A percentile compares a stretch with the other conserved stretches of the same genome.
Evolutionary conservation across 2,113 vertebrate genomes (phyloP).

Genomic region (Gopherus evgoodei): DNA sequence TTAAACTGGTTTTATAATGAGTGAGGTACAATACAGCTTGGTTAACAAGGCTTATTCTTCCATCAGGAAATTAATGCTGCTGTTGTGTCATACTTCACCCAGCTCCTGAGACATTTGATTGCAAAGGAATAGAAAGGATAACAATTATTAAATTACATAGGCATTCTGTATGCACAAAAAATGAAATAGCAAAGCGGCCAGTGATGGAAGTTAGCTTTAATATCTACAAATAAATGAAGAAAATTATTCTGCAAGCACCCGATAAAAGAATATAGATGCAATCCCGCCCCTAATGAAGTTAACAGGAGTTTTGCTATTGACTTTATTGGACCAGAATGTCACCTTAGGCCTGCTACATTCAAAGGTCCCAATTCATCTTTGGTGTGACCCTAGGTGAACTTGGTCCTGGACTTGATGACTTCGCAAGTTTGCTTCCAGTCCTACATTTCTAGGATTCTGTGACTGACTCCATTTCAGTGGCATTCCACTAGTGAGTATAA

Average conservation of each 20-base stretch:
- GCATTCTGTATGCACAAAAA: neutral
- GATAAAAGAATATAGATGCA: neutral
- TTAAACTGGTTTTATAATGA: neutral
- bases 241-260: neutral
- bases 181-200: neutral
- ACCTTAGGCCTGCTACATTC: neutral
- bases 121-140: neutral
- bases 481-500: neutral
- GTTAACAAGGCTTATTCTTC: neutral
- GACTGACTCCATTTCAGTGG: neutral
- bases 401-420: neutral
- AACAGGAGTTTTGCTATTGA: fast-evolving
- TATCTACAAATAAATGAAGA: neutral
- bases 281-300: neutral
- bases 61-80: neutral
- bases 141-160: neutral
- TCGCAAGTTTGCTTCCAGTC: neutral
- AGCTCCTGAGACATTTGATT: neutral
- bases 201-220: neutral
- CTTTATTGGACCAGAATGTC: neutral
- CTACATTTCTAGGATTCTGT: neutral
- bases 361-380: neutral
- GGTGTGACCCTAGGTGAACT: neutral
- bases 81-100: neutral
- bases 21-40: neutral